phyloP scores from a whole-genome alignment of 1,140 invertebrate species.

The Drosophila pachea region DNA sequence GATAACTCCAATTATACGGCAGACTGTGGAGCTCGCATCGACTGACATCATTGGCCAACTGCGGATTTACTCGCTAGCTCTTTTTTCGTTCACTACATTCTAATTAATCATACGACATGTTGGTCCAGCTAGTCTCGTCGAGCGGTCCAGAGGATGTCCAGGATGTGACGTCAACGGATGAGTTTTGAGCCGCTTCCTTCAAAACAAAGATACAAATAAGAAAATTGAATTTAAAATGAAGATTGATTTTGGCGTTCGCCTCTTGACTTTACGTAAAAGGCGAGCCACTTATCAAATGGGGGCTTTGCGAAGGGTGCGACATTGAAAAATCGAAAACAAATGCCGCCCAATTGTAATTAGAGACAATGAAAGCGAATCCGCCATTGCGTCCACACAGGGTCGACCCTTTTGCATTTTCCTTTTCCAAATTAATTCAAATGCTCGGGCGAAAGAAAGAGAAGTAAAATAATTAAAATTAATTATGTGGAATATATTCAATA shows the following conservation, averaged over 20 bases:
- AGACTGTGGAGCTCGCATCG: too few relatives aligned
- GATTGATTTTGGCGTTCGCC: conserved; percentile 67
- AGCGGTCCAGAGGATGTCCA: not conserved
- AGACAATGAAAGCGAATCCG: conserved; percentile 59
- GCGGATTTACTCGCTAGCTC: conserved; percentile 11
- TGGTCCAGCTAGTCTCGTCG: conserved; percentile 22
- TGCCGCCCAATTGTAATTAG: conserved; percentile 71
- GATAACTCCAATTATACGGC: not conserved
- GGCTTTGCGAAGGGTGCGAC: conserved; percentile 13
- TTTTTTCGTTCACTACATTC: conserved; percentile 18
- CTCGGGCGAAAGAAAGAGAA: conserved; percentile 26
- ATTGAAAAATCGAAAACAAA: conserved; percentile 59
- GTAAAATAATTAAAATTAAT: conserved; percentile 76
- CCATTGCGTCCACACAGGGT: conserved; percentile 20
- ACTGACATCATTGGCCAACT: conserved; percentile 2
- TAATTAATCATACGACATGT: conserved; percentile 38
- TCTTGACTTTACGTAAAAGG: conserved; percentile 27
- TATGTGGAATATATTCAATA: conserved; percentile 77
- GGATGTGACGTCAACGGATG: too few relatives aligned
- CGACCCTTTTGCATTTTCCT: conserved; percentile 60
- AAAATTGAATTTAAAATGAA: conserved; percentile 76
- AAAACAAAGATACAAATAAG: not conserved
- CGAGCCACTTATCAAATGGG: conserved; percentile 53
- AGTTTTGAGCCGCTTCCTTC: too few relatives aligned
- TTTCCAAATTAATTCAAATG: conserved; percentile 72